These are phyloP conservation scores for Arothron firmamentum DNA, from an alignment of 2,113 vertebrate genomes.

Conservation along the genomic window DNA sequence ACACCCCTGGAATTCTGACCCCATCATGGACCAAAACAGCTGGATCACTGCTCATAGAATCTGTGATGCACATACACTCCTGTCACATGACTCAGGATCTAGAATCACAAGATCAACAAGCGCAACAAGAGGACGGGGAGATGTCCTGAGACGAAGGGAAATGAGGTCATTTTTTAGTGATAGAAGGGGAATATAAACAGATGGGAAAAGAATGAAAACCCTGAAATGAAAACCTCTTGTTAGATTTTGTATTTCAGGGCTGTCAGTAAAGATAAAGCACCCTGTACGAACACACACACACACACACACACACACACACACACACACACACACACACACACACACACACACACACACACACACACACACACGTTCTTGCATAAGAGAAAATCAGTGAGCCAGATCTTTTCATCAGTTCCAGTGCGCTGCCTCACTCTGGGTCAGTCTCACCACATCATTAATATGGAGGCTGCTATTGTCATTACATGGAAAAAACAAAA, in stretches of 20 bases:
- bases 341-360: slow-evolving; percentile 16
- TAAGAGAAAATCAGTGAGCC: slow-evolving; percentile 51
- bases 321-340: slow-evolving; percentile 28
- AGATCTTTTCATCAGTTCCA: slow-evolving; percentile 71
- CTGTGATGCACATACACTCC: slow-evolving; percentile 10
- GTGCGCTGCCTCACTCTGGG: slow-evolving; percentile 46
- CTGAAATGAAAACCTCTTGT: slow-evolving; percentile 43
- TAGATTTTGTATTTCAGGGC: slow-evolving; percentile 33
- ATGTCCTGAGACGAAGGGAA: background rate
- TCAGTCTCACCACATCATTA: slow-evolving; percentile 59
- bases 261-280: slow-evolving; percentile 59
- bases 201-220: slow-evolving; percentile 27
- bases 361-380: slow-evolving; percentile 21
- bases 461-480: slow-evolving; percentile 46
- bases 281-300: slow-evolving; percentile 30
- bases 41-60: slow-evolving; percentile 37
- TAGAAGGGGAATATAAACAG: slow-evolving; percentile 2
- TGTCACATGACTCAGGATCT: slow-evolving; percentile 34
- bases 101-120: slow-evolving; percentile 5
- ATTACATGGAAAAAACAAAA: slow-evolving; percentile 58
- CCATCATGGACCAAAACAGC: slow-evolving; percentile 39
- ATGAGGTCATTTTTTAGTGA: too few species aligned
- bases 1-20: slow-evolving; percentile 30
- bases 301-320: slow-evolving; percentile 22
- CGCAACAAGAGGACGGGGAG: background rate